phyloP scores from a whole-genome alignment of 2,797 vertebrate genomes.

The Helostoma temminkii region DNA sequence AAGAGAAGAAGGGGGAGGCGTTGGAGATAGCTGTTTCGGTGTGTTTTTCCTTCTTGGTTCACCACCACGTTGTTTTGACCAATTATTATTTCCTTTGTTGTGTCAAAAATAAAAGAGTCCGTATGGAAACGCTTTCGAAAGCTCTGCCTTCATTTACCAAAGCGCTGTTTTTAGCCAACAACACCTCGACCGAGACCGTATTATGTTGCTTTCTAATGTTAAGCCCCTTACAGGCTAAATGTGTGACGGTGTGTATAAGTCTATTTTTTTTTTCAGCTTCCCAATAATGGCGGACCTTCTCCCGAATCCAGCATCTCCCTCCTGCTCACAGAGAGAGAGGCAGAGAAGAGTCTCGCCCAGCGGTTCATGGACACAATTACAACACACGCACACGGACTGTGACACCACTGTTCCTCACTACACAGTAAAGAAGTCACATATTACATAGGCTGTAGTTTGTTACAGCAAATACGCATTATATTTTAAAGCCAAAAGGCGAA shows the following conservation, averaged over 20 bases:
- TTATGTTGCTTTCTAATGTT: constrained; percentile 50
- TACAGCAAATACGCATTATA: no score
- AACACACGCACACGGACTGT: constrained; percentile 53
- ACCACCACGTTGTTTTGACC: constrained; percentile 87
- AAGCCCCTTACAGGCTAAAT: constrained; percentile 61
- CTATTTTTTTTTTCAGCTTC: constrained; percentile 81
- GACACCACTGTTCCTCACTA: constrained; percentile 11
- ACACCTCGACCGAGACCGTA: constrained; percentile 25
- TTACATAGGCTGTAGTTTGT: no score
- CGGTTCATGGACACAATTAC: constrained; percentile 83
- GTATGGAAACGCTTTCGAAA: constrained; percentile 36
- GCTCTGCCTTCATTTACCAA: constrained; percentile 17
- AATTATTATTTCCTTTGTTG: constrained; percentile 89
- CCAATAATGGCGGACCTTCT: constrained; percentile 89
- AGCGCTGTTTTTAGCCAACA: constrained; percentile 8
- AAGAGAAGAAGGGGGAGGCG: constrained; percentile 60
- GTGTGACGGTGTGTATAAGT: constrained; percentile 76
- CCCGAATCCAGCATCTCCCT: constrained; percentile 83
- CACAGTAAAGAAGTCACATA: background rate
- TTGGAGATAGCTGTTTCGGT: constrained; percentile 70
- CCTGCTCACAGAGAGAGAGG: constrained; percentile 55
- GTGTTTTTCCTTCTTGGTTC: constrained; percentile 76
- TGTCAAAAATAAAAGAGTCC: constrained; percentile 82
- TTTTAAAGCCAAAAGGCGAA: no score
- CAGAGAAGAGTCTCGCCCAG: constrained; percentile 79